Percentiles rank a stretch among this genome's conserved stretches.
Evolutionary conservation across 2,113 vertebrate species (phyloP).

Genomic region (Nothocercus julius): DNA sequence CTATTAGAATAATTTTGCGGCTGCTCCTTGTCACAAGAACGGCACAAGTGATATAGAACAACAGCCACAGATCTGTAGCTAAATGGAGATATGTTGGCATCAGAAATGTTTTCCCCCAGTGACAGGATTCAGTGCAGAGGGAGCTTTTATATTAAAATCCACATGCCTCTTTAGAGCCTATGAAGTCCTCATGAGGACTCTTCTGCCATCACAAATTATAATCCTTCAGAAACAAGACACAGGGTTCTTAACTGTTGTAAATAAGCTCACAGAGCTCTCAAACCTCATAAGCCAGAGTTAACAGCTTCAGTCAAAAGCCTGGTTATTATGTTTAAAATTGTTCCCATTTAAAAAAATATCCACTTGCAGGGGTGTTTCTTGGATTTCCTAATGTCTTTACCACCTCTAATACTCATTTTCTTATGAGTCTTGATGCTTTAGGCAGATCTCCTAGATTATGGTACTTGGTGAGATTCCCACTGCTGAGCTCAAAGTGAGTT

Average conservation of each 20-base stretch:
- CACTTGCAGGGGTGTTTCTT: neutral
- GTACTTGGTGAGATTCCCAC: neutral
- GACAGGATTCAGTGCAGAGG: neutral
- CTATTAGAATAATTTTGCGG: neutral
- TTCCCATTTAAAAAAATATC: neutral
- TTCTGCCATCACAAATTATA: neutral
- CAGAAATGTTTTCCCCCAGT: neutral
- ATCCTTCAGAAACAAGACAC: neutral
- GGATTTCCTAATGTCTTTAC: neutral
- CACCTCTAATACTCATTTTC: neutral
- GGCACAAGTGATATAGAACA: neutral
- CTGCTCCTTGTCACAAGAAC: neutral
- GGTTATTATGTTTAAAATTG: constrained; percentile 1
- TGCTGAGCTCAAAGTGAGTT: neutral
- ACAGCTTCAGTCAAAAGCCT: neutral
- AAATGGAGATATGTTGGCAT: neutral
- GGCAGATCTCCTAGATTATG: neutral
- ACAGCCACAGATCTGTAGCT: neutral
- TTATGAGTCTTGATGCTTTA: neutral
- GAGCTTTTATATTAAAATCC: neutral
- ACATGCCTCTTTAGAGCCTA: neutral
- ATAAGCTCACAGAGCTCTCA: constrained; percentile 3
- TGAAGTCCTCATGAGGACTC: neutral
- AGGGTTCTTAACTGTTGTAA: constrained; percentile 13
- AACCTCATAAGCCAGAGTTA: neutral